Conservation (phyloP, 2,888 invertebrate species). For the Drosophila fulvimacula region DNA sequence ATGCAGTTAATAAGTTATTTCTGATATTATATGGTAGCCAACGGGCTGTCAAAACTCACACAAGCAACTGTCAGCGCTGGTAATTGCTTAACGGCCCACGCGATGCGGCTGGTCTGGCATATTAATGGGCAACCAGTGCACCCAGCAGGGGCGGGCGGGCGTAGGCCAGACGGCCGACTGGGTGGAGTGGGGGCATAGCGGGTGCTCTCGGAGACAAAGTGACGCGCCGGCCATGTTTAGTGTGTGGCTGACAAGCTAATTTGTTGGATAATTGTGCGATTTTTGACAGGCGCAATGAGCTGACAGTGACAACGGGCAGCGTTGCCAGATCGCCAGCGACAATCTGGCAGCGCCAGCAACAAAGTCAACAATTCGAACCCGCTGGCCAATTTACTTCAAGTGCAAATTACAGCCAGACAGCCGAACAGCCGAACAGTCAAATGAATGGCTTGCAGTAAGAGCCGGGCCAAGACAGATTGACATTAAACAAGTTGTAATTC, state of each 20-base stretch:
- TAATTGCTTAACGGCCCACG: constrained; percentile 82
- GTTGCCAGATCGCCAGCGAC: constrained; percentile 51
- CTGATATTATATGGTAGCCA: constrained; percentile 82
- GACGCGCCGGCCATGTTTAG: constrained; percentile 72
- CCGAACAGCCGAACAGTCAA: constrained; percentile 10
- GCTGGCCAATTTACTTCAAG: constrained; percentile 76
- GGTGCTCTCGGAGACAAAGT: constrained; percentile 50
- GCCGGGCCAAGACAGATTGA: constrained; percentile 75
- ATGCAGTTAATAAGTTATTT: constrained; percentile 82
- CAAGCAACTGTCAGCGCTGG: constrained; percentile 80
- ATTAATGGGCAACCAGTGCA: constrained; percentile 66
- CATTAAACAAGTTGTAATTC: constrained; percentile 85
- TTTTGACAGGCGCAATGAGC: constrained; percentile 60
- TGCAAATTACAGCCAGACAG: constrained; percentile 51
- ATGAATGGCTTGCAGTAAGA: constrained; percentile 30
- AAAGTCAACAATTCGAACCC: constrained; percentile 59
- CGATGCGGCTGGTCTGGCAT: constrained; percentile 78
- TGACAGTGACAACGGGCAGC: constrained; percentile 24
- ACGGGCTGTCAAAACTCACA: constrained; percentile 82
- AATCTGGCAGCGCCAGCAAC: constrained; percentile 28
- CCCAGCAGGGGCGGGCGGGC: background rate
- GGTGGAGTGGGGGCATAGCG: constrained; percentile 6
- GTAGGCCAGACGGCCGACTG: background rate
- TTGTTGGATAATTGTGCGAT: constrained; percentile 68
- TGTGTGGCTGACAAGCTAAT: constrained; percentile 70